Base-by-base conservation (phyloP, 2,888 invertebrate species). In the Nebria salina region DNA sequence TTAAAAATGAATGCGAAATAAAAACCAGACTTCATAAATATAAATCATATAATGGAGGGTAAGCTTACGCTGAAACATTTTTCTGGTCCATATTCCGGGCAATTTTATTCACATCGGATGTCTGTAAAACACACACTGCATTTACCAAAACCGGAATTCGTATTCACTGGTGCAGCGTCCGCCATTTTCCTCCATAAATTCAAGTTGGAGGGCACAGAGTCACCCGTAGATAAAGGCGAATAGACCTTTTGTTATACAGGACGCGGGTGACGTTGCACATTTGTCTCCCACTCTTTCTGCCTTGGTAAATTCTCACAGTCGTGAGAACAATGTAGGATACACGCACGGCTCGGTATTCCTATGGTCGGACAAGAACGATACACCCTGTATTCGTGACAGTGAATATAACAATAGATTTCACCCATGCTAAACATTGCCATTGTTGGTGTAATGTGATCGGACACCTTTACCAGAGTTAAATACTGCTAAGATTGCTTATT, bases 211-310 rank as follows among this genome's bases (percentile, higher is more conserved):
- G 54, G 54, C 34, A 13, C 54, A 54, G 11, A 13, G 54, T 8
- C 54, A 54, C 54, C 54, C 54, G 13, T 54, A 54, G 54, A 54
- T 54, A 54, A 54, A 54, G 54, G 54, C 54, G 8, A 54, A 4
- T 8, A 54, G 54, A 54, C 7, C 54, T 54, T 54, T 54, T 54
- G 54, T 54, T 54, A 13, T 13, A 11, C 54, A 8, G 54, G 54
- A 54, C 54, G 54, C 74, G 68, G 73, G 72, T 78, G 78, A 74
- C 78, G 78, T 78, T 42, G 74, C 74, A 70, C 78, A 78, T 78
- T 78, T 78, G 78, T 78, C 78, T 78, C 78, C 54, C 54, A 54
- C 54, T 54, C 54, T 54, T 54, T 54, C 54, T 54, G 54, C 54
- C 34, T 34, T 34, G 34, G 34, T 54, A 54, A 54, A 54, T 54